Conservation (phyloP, 2,113 vertebrate genomes). For the Orycteropus afer region DNA sequence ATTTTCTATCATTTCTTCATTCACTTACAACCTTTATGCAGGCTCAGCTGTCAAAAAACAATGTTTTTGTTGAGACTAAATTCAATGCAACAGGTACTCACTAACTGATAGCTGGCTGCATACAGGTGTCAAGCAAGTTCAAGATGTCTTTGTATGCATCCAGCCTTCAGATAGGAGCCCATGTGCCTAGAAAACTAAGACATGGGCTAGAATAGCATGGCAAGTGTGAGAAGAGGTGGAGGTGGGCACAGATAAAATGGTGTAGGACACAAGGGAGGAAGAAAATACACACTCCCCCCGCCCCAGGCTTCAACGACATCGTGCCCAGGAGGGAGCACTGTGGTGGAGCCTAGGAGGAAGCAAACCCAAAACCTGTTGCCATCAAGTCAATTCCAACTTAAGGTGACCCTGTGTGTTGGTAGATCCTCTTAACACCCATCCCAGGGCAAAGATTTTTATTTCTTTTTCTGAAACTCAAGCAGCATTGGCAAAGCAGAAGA, state of each 20-base stretch:
- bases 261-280: too few species aligned
- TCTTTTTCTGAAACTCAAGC: background rate
- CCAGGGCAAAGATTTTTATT: too few species aligned
- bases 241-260: too few species aligned
- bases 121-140: background rate
- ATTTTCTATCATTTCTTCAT: background rate
- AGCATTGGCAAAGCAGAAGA: background rate
- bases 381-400: too few species aligned
- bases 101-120: too few species aligned
- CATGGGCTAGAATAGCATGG: background rate
- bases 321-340: background rate
- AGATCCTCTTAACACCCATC: background rate
- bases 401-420: background rate
- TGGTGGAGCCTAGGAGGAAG: background rate
- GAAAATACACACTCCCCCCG: too few species aligned
- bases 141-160: too few species aligned
- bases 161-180: background rate
- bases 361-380: too few species aligned
- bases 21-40: background rate
- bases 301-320: background rate
- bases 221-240: background rate
- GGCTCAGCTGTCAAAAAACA: background rate
- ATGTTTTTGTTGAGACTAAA: background rate
- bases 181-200: fast-evolving
- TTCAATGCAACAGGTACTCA: background rate